phyloP scores from a whole-genome alignment of 2,888 invertebrate genomes.

The Punctoribates punctum region DNA sequence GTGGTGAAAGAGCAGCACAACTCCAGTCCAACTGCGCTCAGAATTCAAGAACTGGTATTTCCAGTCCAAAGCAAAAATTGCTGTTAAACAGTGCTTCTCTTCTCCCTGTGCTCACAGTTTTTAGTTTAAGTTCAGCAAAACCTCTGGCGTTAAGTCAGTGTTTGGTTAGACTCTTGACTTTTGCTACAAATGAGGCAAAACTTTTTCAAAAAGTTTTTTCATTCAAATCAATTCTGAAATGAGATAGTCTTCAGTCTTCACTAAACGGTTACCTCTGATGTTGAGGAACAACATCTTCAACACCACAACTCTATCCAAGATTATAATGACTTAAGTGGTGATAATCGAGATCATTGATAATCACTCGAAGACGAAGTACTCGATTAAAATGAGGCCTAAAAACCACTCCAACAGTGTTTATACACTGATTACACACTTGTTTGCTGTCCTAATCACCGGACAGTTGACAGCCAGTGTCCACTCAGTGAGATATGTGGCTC shows the following conservation, averaged over 20 bases:
- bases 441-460: not conserved
- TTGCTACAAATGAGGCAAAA: too few relatives aligned
- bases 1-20: too few relatives aligned
- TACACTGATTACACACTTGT: slow-evolving; percentile 12
- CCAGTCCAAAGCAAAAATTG: slow-evolving; percentile 16
- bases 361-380: not conserved
- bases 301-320: too few relatives aligned
- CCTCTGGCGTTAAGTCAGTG: not conserved
- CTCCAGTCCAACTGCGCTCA: not conserved
- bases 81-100: not conserved
- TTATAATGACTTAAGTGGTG: too few relatives aligned
- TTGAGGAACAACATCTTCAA: too few relatives aligned
- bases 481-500: slow-evolving; percentile 42
- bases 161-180: not conserved
- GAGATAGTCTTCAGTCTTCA: too few relatives aligned
- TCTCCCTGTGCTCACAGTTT: not conserved
- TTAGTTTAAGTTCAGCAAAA: slow-evolving; percentile 8
- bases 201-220: too few relatives aligned
- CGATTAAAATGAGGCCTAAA: not conserved
- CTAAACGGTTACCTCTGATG: too few relatives aligned
- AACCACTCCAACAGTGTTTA: not conserved
- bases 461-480: not conserved
- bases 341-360: not conserved
- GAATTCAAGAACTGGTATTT: slow-evolving; percentile 18
- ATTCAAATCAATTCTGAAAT: too few relatives aligned